These are phyloP conservation scores for Lissocephala sabroskyi DNA, from an alignment of 2,888 invertebrate genomes.

Conservation along the genomic window DNA sequence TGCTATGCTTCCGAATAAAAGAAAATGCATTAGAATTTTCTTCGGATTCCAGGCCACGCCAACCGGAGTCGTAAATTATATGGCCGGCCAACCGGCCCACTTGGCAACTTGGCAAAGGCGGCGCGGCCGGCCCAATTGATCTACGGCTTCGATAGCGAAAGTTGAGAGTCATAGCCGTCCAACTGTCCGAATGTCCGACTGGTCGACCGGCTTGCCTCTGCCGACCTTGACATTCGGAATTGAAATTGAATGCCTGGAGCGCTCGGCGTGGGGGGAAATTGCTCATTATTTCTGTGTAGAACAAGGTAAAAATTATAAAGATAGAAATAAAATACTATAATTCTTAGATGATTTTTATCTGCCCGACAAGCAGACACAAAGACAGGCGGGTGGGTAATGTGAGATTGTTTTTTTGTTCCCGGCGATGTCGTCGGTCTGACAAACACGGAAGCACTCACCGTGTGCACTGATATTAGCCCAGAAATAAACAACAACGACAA, in stretches of 20 bases:
- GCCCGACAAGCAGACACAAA: background rate
- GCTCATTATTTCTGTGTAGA: no score
- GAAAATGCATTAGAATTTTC: constrained; percentile 1
- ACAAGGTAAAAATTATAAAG: no score
- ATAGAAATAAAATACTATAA: background rate
- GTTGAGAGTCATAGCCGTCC: constrained; percentile 3
- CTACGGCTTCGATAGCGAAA: constrained; percentile 27
- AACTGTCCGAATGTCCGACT: background rate
- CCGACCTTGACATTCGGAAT: constrained; percentile 26
- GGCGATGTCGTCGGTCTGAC: constrained; percentile 9
- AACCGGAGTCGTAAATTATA: constrained; percentile 22
- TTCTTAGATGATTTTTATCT: constrained; percentile 36
- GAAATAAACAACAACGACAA: background rate
- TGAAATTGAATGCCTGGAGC: constrained; percentile 28
- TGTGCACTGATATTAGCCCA: constrained; percentile 6
- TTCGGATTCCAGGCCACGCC: background rate
- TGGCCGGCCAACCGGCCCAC: background rate
- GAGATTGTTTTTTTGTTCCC: constrained; percentile 5
- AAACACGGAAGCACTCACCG: constrained; percentile 43
- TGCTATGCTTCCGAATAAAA: background rate
- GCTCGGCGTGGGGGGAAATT: constrained; percentile 6
- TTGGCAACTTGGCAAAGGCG: background rate
- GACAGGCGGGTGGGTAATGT: constrained; percentile 14
- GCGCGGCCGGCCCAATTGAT: constrained; percentile 15
- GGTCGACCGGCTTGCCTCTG: no score